Conservation (phyloP, 1,140 invertebrate genomes). For the Drosophila micromelanica region DNA sequence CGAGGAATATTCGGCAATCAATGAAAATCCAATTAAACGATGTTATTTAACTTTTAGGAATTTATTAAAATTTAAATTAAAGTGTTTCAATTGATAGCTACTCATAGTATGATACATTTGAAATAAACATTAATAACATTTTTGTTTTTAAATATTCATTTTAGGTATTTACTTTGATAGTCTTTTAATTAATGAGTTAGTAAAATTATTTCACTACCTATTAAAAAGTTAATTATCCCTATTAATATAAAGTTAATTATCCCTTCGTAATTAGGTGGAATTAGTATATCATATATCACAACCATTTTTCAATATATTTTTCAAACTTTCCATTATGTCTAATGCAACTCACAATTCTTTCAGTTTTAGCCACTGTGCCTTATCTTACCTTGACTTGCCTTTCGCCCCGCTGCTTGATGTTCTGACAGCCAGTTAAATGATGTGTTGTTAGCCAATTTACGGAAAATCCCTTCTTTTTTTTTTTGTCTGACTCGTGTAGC, state of each 20-base stretch:
- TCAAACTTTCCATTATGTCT: no score
- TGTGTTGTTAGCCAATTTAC: slow-evolving; percentile 70
- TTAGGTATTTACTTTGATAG: no score
- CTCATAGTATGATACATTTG: neutral
- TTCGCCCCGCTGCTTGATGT: slow-evolving; percentile 7
- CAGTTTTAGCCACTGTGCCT: slow-evolving; percentile 49
- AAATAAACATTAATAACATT: no score
- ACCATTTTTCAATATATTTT: no score
- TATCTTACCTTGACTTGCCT: slow-evolving; percentile 1
- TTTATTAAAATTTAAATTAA: neutral
- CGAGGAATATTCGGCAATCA: slow-evolving; percentile 1
- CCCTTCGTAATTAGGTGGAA: no score
- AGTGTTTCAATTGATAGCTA: neutral
- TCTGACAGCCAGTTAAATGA: slow-evolving; percentile 52
- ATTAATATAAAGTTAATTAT: no score
- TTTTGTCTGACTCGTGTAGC: slow-evolving; percentile 26
- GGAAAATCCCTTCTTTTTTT: slow-evolving; percentile 19
- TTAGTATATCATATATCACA: no score
- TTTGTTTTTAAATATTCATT: no score
- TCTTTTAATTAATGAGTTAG: no score
- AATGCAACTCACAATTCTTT: slow-evolving; percentile 6
- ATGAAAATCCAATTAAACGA: slow-evolving; percentile 17
- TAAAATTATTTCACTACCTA: no score
- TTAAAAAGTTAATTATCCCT: no score
- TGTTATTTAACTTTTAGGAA: slow-evolving; percentile 15